Percentiles rank a stretch among this genome's conserved stretches.
These are phyloP conservation scores for Nephrotoma appendiculata DNA, from an alignment of 2,888 invertebrate species.

Conservation along the genomic window DNA sequence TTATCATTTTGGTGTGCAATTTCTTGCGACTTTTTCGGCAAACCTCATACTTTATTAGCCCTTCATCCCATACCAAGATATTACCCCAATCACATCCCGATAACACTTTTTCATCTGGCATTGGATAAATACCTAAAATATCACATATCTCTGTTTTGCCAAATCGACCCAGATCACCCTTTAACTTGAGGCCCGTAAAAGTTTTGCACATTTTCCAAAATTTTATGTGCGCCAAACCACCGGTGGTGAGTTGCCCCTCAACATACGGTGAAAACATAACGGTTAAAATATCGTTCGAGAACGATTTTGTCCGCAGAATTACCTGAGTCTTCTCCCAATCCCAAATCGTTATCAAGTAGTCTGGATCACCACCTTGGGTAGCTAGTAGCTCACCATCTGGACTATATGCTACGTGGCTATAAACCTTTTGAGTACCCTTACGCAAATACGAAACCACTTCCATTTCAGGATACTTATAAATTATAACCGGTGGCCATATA, in stretches of 20 bases:
- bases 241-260: slow-evolving; percentile 60
- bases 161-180: slow-evolving; percentile 78
- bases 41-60: slow-evolving; percentile 71
- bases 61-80: slow-evolving; percentile 81
- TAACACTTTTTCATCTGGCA: slow-evolving; percentile 79
- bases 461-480: slow-evolving; percentile 74
- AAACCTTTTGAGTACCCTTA: slow-evolving; percentile 59
- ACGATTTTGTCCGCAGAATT: slow-evolving; percentile 64
- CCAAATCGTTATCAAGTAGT: slow-evolving; percentile 80
- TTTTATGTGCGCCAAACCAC: slow-evolving; percentile 57
- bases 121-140: slow-evolving; percentile 66
- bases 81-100: slow-evolving; percentile 88
- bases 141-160: slow-evolving; percentile 88
- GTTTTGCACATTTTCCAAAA: slow-evolving; percentile 90
- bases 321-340: slow-evolving; percentile 66
- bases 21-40: slow-evolving; percentile 51
- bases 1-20: slow-evolving; percentile 63
- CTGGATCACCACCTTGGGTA: slow-evolving; percentile 60
- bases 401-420: slow-evolving; percentile 57
- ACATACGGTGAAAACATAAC: slow-evolving; percentile 71
- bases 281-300: slow-evolving; percentile 63
- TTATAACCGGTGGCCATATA: slow-evolving; percentile 52
- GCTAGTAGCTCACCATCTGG: slow-evolving; percentile 66
- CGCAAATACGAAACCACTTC: slow-evolving; percentile 56
- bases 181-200: slow-evolving; percentile 80